These are phyloP conservation scores for Stenopsyche tienmushanensis DNA, from an alignment of 1,140 invertebrate species.

Conservation along the genomic window DNA sequence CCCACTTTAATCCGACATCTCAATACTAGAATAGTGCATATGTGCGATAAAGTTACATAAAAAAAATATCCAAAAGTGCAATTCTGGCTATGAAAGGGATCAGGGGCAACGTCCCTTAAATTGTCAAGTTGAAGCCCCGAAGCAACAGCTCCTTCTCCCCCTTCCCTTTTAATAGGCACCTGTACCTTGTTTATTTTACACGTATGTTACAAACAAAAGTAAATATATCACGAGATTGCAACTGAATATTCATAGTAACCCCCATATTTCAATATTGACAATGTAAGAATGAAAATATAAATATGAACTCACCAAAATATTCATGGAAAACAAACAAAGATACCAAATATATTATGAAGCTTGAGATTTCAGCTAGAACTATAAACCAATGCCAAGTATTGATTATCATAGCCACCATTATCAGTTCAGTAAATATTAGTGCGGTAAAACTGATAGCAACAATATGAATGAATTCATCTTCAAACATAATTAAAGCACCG, in stretches of 20 bases:
- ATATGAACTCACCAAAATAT: slow-evolving; percentile 80
- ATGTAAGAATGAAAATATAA: not conserved
- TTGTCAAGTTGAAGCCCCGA: no score
- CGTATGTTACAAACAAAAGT: not conserved
- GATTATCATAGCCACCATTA: slow-evolving; percentile 98
- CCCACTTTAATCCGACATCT: no score
- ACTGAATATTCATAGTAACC: not conserved
- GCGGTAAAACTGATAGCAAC: slow-evolving; percentile 98
- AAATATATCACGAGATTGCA: not conserved
- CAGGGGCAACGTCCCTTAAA: no score
- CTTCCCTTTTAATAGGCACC: no score
- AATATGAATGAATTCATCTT: slow-evolving; percentile 98
- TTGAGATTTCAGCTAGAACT: slow-evolving; percentile 92
- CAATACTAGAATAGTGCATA: no score
- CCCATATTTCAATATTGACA: not conserved
- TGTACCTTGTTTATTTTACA: no score
- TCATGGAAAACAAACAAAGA: slow-evolving; percentile 87
- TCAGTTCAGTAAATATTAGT: slow-evolving; percentile 94
- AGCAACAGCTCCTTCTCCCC: no score
- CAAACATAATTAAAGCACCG: slow-evolving; percentile 94
- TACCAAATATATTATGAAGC: slow-evolving; percentile 81
- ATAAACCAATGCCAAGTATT: slow-evolving; percentile 88
- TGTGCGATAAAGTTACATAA: not conserved
- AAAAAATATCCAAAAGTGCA: not conserved
- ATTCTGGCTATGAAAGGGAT: not conserved